Conservation (phyloP, 2,797 vertebrate genomes). For the Brotogeris chrysoptera region DNA sequence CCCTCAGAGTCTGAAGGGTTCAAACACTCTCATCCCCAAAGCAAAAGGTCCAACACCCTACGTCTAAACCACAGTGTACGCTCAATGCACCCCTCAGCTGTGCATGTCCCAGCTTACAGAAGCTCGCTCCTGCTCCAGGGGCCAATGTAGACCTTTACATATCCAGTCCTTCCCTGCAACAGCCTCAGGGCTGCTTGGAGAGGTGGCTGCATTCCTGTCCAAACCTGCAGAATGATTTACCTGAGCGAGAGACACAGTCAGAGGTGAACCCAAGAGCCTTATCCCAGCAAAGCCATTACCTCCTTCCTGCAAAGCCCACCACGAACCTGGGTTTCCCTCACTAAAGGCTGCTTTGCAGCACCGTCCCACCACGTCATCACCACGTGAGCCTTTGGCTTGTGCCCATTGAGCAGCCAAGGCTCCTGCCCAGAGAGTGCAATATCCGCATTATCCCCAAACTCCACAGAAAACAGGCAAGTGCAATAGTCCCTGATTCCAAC, state of each 20-base stretch:
- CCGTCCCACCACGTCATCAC: not conserved
- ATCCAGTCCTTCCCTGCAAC: not conserved
- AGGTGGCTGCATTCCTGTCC: not conserved
- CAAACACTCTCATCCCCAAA: not conserved
- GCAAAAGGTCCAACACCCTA: not conserved
- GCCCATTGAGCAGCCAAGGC: not conserved
- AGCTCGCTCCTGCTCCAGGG: not conserved
- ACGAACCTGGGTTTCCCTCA: not conserved
- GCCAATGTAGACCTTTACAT: not conserved
- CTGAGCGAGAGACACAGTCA: not conserved
- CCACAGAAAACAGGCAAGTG: not conserved
- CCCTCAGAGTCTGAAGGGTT: not conserved
- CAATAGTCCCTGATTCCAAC: not conserved
- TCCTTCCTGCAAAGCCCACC: not conserved
- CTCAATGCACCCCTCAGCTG: not conserved
- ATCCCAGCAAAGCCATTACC: not conserved
- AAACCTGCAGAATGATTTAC: not conserved
- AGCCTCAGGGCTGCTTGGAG: not conserved
- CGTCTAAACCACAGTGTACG: not conserved
- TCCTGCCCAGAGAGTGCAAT: not conserved
- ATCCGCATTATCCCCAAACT: accelerated
- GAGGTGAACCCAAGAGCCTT: not conserved
- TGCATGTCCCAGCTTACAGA: not conserved
- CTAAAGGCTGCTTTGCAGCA: not conserved
- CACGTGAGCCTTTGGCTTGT: not conserved